Conservation (phyloP, 2,113 vertebrate species). For the Hippoglossus stenolepis region DNA sequence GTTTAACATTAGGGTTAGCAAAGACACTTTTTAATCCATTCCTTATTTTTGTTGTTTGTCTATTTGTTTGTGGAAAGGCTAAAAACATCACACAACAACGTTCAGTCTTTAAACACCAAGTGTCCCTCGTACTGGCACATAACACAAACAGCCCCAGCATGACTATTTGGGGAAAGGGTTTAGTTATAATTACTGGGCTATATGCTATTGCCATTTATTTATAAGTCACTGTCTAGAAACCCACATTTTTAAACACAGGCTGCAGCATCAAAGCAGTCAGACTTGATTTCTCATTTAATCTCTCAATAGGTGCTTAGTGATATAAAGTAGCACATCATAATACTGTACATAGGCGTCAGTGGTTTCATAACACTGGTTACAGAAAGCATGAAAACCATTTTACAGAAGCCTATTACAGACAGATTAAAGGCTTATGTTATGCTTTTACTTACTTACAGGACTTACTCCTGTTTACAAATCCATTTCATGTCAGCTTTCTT, state of each 20-base stretch:
- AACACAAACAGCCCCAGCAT: too few relatives aligned
- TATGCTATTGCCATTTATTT: neutral
- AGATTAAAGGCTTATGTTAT: constrained; percentile 67
- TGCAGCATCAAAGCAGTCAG: constrained; percentile 29
- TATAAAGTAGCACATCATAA: constrained; percentile 30
- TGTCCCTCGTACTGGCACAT: too few relatives aligned
- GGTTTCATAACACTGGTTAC: constrained; percentile 25
- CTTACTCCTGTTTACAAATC: constrained; percentile 41
- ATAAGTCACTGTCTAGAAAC: constrained; percentile 7
- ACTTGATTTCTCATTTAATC: constrained; percentile 42
- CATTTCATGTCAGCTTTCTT: constrained; percentile 32
- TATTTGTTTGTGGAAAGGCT: too few relatives aligned
- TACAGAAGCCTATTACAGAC: constrained; percentile 49
- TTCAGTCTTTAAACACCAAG: too few relatives aligned
- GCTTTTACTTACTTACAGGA: constrained; percentile 51
- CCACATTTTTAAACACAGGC: constrained; percentile 10
- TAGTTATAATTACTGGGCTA: neutral
- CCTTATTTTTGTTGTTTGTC: too few relatives aligned
- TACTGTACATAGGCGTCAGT: constrained; percentile 25
- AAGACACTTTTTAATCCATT: too few relatives aligned
- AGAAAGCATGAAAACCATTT: constrained; percentile 34
- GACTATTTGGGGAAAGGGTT: too few relatives aligned
- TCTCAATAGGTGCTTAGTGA: constrained; percentile 35
- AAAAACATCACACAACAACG: too few relatives aligned
- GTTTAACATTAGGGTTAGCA: too few relatives aligned